A percentile compares a stretch with the other conserved stretches of the same genome.
phyloP scores from a whole-genome alignment of 1,140 invertebrate genomes.

The Tyrophagus putrescentiae region DNA sequence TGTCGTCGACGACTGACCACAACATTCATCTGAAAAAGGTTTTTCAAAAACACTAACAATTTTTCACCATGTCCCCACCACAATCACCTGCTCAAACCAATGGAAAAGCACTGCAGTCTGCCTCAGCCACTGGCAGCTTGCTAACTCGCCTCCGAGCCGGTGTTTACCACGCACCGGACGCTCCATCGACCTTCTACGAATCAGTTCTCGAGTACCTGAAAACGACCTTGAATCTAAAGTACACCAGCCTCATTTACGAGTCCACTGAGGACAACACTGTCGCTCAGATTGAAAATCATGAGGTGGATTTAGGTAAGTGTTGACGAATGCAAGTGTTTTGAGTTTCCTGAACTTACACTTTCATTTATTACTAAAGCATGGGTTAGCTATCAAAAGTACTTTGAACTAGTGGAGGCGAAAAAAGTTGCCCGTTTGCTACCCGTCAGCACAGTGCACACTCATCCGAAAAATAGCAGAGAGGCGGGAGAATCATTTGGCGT shows the following conservation, averaged over 20 bases:
- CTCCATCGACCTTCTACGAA: too few species aligned
- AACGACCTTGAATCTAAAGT: not conserved
- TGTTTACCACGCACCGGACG: too few species aligned
- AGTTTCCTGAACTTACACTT: constrained; percentile 14
- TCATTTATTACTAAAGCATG: constrained; percentile 38
- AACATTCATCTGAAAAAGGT: too few species aligned
- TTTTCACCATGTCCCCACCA: too few species aligned
- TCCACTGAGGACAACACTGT: not conserved
- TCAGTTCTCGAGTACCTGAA: not conserved
- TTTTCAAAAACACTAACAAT: too few species aligned
- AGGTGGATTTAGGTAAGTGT: not conserved
- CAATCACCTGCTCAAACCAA: too few species aligned
- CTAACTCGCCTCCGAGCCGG: too few species aligned
- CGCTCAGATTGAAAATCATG: not conserved
- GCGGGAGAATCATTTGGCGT: constrained; percentile 38
- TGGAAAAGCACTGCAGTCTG: too few species aligned
- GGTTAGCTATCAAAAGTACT: constrained; percentile 41
- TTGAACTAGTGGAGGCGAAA: constrained; percentile 35
- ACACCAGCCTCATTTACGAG: not conserved
- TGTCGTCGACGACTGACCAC: too few species aligned
- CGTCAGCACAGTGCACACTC: constrained; percentile 42
- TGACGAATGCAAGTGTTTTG: not conserved
- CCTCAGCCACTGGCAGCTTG: too few species aligned
- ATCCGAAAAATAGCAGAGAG: constrained; percentile 36
- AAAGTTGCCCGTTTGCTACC: constrained; percentile 41